Evolutionary conservation across 2,797 vertebrate genomes (phyloP), one percentile per base, ranked within the genome.

Genomic region (Semotilus atromaculatus): DNA sequence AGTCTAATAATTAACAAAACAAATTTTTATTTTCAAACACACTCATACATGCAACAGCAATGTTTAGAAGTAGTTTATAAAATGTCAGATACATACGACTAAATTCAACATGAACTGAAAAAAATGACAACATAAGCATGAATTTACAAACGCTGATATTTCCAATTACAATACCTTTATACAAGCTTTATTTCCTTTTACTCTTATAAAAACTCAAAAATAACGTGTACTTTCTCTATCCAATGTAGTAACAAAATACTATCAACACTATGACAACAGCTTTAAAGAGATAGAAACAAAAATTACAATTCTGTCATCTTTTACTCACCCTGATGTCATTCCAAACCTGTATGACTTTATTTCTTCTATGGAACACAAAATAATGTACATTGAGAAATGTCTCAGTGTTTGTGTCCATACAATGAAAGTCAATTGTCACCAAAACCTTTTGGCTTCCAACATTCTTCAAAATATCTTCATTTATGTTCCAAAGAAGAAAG

Each of bases 131-230:
- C n/a, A 31, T 34, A 53, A 13, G 26, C 7, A 62, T 74, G 2
- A 62, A 21, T 55, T 58, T 18, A 45, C 68, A 72, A 82, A 82
- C 26, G 6, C 2, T 23, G 10, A 45, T 31, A 34, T 64, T 36
- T 62, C 3, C 23, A 34, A 34, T 53, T 14, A 38, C 36, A 71
- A 53, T 38, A 58, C 34, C n/a, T 29, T 29, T 58, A 53, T 13
- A 75, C 19, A 74, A 60, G 40, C 40, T 64, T 74, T 67, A 80
- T 67, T 67, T 80, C 21, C 26, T 45, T 66, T 45, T n/a, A 62
- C 26, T 11, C 43, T 40, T 48, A 45, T 40, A 43, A 67, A 83
- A 83, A 60, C 51, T 34, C 3, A 18, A 82, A 34, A 73, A 51
- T 1, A 38, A 31, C 14, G 2, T n/a, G 53, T 45, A 34, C 1